Evolutionary conservation across 2,888 invertebrate species (phyloP), one percentile per base, ranked within the genome.

Genomic region (Drosophila ezoana): DNA sequence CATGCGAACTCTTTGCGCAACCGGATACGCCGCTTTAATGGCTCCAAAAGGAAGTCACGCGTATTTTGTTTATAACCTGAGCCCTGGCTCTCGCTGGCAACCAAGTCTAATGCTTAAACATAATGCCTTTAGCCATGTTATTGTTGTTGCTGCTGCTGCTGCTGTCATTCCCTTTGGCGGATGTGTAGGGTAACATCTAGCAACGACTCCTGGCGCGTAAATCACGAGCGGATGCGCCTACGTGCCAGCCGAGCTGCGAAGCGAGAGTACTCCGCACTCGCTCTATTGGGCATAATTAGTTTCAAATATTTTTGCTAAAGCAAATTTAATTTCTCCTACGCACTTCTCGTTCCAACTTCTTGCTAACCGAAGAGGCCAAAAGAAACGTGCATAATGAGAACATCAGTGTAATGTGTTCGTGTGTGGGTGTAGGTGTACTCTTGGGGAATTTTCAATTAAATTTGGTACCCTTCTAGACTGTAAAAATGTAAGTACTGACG

Each of bases 11-110:
- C 70, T 77, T 68, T 72, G 67, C 70, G 66, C 80, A 82, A 72
- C 64, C 81, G 90, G 89, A 89, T 89, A 82, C 89, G 83, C 81
- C 79, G 89, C 81, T 85, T 84, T 85, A 89, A 90, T 87, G 86
- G 77, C 74, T 76, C 72, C 77, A 67, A 80, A 69, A 81, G 89
- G 89, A 90, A 90, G 88, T 89, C 89, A 90, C 85, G 90, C 89
- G 81, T 84, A 82, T 78, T 86, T 89, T 80, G 87, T 82, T 89
- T 90, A 89, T 86, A 83, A 80, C 84, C 68, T 56, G 72, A 73
- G 72, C 62, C 52, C 43, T 37, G 51, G 45, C 60, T 33, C 52
- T 40, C 47, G 37, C 64, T 52, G 48, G 53, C 49, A 60, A 78
- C 82, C 67, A 61, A 52, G 66, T 77, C 86, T 72, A 71, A 86